Percentiles rank a stretch among this genome's conserved stretches.
Evolutionary conservation across 2,113 vertebrate genomes (phyloP).

Genomic region (Nipponia nippon): DNA sequence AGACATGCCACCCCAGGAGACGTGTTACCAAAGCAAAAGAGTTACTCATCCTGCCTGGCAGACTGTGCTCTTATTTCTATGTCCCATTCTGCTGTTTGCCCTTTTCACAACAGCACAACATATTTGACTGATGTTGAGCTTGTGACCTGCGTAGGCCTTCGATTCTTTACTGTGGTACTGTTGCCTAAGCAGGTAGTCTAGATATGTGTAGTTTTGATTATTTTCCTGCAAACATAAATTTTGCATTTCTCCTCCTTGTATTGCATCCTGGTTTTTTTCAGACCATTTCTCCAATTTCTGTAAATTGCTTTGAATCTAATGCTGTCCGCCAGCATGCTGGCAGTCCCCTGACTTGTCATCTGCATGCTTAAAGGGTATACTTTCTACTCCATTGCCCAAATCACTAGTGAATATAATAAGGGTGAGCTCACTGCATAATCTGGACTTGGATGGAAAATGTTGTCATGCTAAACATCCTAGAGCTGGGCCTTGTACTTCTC

Average conservation of each 20-base stretch:
- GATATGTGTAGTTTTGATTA: not conserved
- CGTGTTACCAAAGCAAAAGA: not conserved
- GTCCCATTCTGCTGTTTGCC: not conserved
- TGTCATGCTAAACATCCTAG: not conserved
- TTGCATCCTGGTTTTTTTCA: not conserved
- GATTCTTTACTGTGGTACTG: not conserved
- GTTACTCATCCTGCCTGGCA: not conserved
- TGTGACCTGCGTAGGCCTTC: not conserved
- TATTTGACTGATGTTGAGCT: not conserved
- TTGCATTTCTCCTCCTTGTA: not conserved
- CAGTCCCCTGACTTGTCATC: not conserved
- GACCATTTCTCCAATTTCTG: constrained; percentile 7
- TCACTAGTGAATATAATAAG: not conserved
- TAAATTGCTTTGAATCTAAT: not conserved
- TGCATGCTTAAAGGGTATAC: not conserved
- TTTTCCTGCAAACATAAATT: not conserved
- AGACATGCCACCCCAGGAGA: not conserved
- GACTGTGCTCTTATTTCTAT: not conserved
- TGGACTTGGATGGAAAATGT: not conserved
- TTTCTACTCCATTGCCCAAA: constrained; percentile 37
- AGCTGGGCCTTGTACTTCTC: not conserved
- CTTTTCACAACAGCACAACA: not conserved
- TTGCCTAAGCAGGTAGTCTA: not conserved
- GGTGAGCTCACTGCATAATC: not conserved
- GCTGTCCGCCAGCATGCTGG: not conserved